Base-by-base conservation (phyloP, 2,797 vertebrate species). In the Crenuchus spilurus region DNA sequence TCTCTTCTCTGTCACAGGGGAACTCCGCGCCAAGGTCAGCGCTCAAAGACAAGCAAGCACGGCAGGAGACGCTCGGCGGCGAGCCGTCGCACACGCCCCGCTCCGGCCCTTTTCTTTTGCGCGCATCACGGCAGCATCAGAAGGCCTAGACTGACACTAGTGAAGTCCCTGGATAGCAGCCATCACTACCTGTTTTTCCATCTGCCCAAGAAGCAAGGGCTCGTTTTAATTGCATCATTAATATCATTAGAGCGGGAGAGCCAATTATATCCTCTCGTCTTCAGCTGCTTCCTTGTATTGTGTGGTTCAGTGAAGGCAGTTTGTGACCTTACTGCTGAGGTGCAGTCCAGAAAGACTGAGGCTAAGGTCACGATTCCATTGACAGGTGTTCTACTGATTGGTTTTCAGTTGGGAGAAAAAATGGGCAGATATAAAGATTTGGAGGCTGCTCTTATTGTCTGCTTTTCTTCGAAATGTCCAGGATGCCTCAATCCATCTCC, bases 1-100 rank as follows among this genome's bases (percentile, higher is more conserved):
- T 91, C 84, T 90, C 85, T 92, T 90, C 87, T 91, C 63, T 60
- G 66, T 80, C 91, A 77, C 86, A 57, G 78, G 90, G 90, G 88
- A 91, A 81, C 83, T 73, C 81, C 61, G 80, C 80, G 79, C 87
- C 89, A 91, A 91, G 90, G 91, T 90, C 88, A 89, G 82, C 6
- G 58, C 87, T 90, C 86, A 89, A 90, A 91, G 88, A 87, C 87
- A 82, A 70, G 77, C 42, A 82, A 79, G 79, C 82, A 80, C 81
- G 79, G 77, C 73, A 81, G 88, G 86, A 91, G 87, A 87, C 81
- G 77, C 80, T 78, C 75, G 74, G 70, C 81, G 67, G 77, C 22
- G 55, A 81, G 78, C 68, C 31, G 78, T 60, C 74, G 41, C 64
- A 22, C 37, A 60, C 67, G 76, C 70, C n/a, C 65, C 70, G 77